These are phyloP conservation scores for Dendroctonus ponderosae DNA, from an alignment of 1,140 invertebrate genomes.

Conservation along the genomic window DNA sequence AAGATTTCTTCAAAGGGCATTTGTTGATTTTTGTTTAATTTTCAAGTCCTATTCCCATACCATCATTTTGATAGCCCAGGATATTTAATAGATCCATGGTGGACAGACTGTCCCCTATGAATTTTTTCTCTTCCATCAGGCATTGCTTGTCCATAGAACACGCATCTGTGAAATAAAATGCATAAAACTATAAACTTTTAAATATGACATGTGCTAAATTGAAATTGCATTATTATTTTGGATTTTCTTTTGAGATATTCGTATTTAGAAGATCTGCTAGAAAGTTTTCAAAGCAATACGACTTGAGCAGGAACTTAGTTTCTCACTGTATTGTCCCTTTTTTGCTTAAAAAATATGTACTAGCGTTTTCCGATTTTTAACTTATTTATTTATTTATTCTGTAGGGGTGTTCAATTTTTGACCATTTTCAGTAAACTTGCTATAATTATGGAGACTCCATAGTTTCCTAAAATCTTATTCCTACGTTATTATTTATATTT, in stretches of 20 bases:
- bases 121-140: slow-evolving; percentile 36
- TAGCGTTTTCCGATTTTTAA: no score
- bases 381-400: no score
- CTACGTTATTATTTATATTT: no score
- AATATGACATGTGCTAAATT: slow-evolving; percentile 13
- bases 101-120: background rate
- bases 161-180: slow-evolving; percentile 47
- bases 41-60: background rate
- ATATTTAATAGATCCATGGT: slow-evolving; percentile 20
- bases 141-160: slow-evolving; percentile 52
- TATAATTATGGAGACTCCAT: no score
- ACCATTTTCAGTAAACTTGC: no score
- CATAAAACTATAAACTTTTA: slow-evolving; percentile 18
- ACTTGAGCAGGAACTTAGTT: background rate
- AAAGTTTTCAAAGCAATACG: background rate
- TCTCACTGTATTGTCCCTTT: no score
- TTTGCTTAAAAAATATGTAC: no score
- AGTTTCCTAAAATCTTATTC: no score
- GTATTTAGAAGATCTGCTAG: background rate
- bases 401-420: no score
- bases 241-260: background rate
- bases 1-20: background rate
- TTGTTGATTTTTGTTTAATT: background rate
- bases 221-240: background rate
- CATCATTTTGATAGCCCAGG: slow-evolving; percentile 6